A percentile compares a stretch with the other conserved stretches of the same genome.
phyloP scores from a whole-genome alignment of 2,113 vertebrate genomes.

The Aptenodytes patagonicus region DNA sequence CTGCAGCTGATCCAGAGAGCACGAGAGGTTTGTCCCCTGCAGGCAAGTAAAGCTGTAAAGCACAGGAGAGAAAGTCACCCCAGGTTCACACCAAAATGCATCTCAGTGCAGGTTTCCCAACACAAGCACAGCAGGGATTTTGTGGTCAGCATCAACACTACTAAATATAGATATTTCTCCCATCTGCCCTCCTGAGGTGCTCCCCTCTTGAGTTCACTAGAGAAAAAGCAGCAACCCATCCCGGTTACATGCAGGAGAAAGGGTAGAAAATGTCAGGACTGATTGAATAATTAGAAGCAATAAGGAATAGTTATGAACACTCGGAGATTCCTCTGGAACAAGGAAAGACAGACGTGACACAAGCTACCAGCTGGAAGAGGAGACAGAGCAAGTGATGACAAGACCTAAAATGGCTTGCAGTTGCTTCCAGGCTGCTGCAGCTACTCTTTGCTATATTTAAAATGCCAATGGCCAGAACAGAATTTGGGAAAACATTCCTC shows the following conservation, averaged over 20 bases:
- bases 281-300: not conserved
- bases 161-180: not conserved
- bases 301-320: not conserved
- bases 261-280: not conserved
- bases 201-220: not conserved
- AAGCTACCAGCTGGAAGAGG: constrained; percentile 32
- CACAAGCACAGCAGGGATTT: not conserved
- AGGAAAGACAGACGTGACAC: not conserved
- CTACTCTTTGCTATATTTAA: constrained; percentile 30
- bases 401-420: constrained; percentile 41
- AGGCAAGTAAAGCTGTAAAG: not conserved
- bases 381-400: constrained; percentile 28
- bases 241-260: not conserved
- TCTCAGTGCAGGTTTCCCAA: not conserved
- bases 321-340: not conserved
- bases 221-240: not conserved
- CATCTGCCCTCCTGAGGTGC: accelerated
- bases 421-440: constrained; percentile 33
- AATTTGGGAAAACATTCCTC: not conserved
- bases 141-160: not conserved
- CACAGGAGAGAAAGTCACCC: not conserved
- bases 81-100: not conserved
- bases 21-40: not conserved
- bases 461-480: not conserved
- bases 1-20: not conserved